Evolutionary conservation across 1,140 invertebrate species (phyloP).

Genomic region (Megathymus violae): DNA sequence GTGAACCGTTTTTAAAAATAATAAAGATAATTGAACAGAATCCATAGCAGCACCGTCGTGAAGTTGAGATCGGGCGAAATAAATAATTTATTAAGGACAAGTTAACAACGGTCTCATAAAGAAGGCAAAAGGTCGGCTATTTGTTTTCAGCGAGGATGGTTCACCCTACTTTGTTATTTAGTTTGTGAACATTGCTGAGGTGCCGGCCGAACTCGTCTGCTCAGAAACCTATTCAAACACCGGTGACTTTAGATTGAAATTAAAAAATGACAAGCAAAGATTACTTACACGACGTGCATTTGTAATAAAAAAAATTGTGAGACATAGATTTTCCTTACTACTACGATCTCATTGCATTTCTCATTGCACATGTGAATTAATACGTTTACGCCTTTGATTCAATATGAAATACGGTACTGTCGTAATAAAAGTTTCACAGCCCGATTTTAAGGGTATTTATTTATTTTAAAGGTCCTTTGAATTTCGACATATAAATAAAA

Average conservation of each 20-base stretch:
- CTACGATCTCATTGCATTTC: too few species aligned
- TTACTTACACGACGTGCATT: too few species aligned
- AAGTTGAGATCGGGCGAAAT: constrained; percentile 55
- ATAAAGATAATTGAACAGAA: constrained; percentile 64
- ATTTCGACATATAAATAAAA: constrained; percentile 26
- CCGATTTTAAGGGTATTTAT: constrained; percentile 5
- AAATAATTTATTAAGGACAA: constrained; percentile 83
- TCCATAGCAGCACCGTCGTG: constrained; percentile 45
- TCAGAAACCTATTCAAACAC: constrained; percentile 56
- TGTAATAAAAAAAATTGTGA: too few species aligned
- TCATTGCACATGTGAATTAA: too few species aligned
- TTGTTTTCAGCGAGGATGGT: constrained; percentile 74
- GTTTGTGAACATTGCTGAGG: constrained; percentile 55
- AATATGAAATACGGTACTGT: constrained; percentile 12
- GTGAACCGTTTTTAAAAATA: constrained; percentile 66
- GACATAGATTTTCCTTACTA: too few species aligned
- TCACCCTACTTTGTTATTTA: constrained; percentile 70
- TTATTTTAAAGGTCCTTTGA: too few species aligned
- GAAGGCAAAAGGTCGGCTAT: constrained; percentile 81
- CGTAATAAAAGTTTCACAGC: constrained; percentile 22
- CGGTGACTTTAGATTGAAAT: constrained; percentile 6
- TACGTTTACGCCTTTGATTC: neutral
- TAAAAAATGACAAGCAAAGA: neutral
- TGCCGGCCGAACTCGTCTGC: constrained; percentile 42
- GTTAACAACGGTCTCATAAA: constrained; percentile 82